These are phyloP conservation scores for Megaceryle maxima DNA, from an alignment of 2,113 vertebrate species.

Conservation along the genomic window DNA sequence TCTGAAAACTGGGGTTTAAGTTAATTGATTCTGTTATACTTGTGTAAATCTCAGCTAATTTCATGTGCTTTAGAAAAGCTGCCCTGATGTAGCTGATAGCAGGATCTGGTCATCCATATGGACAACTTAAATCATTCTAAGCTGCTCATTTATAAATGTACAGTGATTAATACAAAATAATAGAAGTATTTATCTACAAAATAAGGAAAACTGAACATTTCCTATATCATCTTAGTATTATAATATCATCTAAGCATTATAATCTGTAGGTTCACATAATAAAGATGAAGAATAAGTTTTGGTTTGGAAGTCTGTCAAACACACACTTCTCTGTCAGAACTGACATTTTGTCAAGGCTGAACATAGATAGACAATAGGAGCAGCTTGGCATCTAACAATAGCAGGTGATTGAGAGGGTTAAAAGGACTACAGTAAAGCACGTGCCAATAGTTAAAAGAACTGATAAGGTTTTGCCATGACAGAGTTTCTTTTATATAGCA, in stretches of 20 bases:
- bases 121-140: neutral
- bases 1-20: neutral
- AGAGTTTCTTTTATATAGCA: neutral
- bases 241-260: neutral
- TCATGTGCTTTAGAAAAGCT: neutral
- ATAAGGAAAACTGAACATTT: neutral
- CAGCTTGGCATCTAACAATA: neutral
- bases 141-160: neutral
- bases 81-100: neutral
- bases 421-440: neutral
- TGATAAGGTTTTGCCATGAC: neutral
- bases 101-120: neutral
- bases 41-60: conserved; percentile 40
- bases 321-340: neutral
- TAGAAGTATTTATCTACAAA: neutral
- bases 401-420: neutral
- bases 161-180: neutral
- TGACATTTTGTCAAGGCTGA: neutral
- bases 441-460: neutral
- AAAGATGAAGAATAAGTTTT: neutral
- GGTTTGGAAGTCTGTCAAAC: neutral
- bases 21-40: conserved; percentile 39
- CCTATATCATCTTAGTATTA: neutral
- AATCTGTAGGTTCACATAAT: no score
- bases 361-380: neutral